A percentile compares a stretch with the other conserved stretches of the same genome.
Conservation (phyloP, 2,888 invertebrate genomes). For the Hypolimnas misippus region DNA sequence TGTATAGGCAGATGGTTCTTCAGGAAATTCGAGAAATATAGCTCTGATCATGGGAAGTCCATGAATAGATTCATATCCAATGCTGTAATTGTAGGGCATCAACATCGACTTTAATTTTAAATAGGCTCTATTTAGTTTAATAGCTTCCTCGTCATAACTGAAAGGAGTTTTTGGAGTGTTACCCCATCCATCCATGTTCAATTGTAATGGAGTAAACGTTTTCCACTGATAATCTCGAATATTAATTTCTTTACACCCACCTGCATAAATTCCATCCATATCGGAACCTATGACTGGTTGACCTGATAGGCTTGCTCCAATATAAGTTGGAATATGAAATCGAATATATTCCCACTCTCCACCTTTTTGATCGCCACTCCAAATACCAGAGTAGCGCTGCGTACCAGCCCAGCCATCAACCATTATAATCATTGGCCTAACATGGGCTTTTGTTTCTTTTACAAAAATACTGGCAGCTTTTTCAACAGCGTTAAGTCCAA, state of each 20-base stretch:
- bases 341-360: constrained; percentile 78
- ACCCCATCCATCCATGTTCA: constrained; percentile 81
- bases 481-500: constrained; percentile 69
- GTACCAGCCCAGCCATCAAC: constrained; percentile 80
- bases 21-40: constrained; percentile 73
- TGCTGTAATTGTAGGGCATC: constrained; percentile 74
- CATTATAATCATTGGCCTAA: constrained; percentile 69
- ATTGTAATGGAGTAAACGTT: constrained; percentile 72
- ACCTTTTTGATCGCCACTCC: constrained; percentile 77
- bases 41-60: constrained; percentile 74
- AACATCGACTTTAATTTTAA: constrained; percentile 74
- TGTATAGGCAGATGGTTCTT: constrained; percentile 60
- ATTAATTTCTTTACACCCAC: constrained; percentile 63
- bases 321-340: constrained; percentile 77
- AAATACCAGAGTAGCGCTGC: constrained; percentile 71
- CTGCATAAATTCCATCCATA: constrained; percentile 76
- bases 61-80: constrained; percentile 62
- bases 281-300: constrained; percentile 73
- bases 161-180: constrained; percentile 69
- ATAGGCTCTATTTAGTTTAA: constrained; percentile 69
- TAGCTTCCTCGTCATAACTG: constrained; percentile 64
- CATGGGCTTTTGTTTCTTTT: constrained; percentile 50
- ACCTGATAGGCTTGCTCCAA: constrained; percentile 74
- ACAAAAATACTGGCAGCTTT: constrained; percentile 64
- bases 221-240: constrained; percentile 79